Percentiles rank a stretch among this genome's conserved stretches.
phyloP scores from a whole-genome alignment of 2,113 vertebrate species.

The Connochaetes taurinus region DNA sequence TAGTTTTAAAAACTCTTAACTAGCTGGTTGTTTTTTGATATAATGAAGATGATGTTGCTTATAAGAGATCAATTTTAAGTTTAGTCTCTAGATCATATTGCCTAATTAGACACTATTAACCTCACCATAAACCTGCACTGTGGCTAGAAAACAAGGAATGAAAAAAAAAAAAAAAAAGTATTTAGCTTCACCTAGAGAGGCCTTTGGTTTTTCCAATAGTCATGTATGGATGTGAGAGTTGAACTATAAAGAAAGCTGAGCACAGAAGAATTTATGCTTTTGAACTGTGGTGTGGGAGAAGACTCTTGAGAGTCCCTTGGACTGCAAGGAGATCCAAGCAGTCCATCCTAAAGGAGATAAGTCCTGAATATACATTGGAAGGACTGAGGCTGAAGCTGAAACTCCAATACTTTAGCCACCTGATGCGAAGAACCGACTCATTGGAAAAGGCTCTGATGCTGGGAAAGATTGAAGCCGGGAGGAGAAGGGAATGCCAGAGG shows the following conservation, averaged over 20 bases:
- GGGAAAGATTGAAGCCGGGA: not conserved
- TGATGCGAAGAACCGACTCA: not conserved
- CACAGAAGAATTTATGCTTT: not conserved
- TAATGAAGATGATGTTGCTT: not conserved
- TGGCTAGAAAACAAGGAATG: not conserved
- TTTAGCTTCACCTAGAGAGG: not conserved
- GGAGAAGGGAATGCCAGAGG: not conserved
- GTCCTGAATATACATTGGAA: not conserved
- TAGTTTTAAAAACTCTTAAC: constrained; percentile 25
- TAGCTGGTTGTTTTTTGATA: not conserved
- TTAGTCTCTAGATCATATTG: not conserved
- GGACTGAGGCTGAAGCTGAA: not conserved
- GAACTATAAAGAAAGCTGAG: not conserved
- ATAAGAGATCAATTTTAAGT: not conserved
- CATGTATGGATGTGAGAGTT: not conserved
- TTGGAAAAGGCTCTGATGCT: not conserved
- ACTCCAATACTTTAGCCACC: not conserved
- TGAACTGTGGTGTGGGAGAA: not conserved
- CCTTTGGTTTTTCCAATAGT: not conserved
- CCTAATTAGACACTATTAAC: constrained; percentile 4
- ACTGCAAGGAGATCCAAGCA: not conserved
- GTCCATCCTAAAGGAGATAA: not conserved
- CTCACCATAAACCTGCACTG: constrained; percentile 13
- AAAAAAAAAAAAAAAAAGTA: not conserved
- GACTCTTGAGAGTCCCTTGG: not conserved